Base-by-base conservation (phyloP, 1,140 invertebrate genomes). In the Thaumatotibia leucotreta region DNA sequence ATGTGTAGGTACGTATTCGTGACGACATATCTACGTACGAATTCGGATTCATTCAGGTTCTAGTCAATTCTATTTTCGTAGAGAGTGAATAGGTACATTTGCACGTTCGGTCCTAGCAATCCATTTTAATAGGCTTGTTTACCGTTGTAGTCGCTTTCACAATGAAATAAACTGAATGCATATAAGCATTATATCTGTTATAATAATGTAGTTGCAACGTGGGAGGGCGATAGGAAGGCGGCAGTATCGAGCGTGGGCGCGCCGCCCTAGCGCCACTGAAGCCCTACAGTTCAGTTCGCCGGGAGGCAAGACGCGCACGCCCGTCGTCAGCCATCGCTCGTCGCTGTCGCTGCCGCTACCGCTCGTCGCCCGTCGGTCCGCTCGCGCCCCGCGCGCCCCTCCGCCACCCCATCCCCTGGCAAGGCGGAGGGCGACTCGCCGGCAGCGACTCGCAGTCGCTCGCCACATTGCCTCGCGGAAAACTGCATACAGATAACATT, bases 201-300 rank as follows among this genome's bases (percentile, higher is more conserved):
- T 75, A 77, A 86, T 58, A 58, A 88, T 84, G 82, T 80, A 83
- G 85, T 88, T 83, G 83, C 78, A 84, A 85, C 78, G 84, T 84
- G 82, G 86, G 88, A 85, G 86, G 88, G 84, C 76, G 81, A 70
- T 77, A 76, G 83, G 80, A 81, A 77, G 84, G 85, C 82, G 80
- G 80, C 80, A 79, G 79, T 88, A 88, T 88, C 78, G 87, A 89
- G 83, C 87, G 86, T 87, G 83, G 85, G 84, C 82, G 84, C 82
- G 85, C 77, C 83, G 85, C 83, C 82, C 83, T 72, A 80, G 82
- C 79, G 77, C 73, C 68, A 66, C 70, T 66, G 82, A 82, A 84
- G 82, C 82, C 78, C 81, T 80, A 85, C 73, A 80, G 79, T 80
- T 66, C 74, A 84, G 82, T 84, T 72, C 70, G 78, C 68, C 69